Percentiles rank a stretch among this genome's conserved stretches.
phyloP scores from a whole-genome alignment of 37 sponge, comb jelly and placozoan genomes.

The Beroe forskalii region DNA sequence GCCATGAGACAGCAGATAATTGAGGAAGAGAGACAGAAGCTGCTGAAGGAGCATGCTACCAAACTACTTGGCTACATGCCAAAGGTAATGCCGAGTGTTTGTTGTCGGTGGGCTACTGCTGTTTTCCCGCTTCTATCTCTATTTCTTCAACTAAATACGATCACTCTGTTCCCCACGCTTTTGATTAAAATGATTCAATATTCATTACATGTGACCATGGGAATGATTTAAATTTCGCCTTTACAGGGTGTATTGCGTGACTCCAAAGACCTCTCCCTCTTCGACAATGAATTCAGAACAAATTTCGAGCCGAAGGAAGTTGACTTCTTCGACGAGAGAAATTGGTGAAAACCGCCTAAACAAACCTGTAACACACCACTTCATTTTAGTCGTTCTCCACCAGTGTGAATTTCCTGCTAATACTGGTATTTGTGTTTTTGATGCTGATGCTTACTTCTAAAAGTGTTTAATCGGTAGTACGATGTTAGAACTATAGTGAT shows the following conservation, averaged over 20 bases:
- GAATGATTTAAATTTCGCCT: no score
- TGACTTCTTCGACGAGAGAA: constrained; percentile 78
- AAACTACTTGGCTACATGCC: constrained; percentile 91
- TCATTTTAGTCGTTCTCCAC: no score
- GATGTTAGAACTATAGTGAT: no score
- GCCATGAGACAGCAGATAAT: constrained; percentile 73
- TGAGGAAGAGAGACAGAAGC: constrained; percentile 92
- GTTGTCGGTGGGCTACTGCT: background rate
- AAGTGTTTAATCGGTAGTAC: no score
- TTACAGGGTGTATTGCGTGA: constrained; percentile 84
- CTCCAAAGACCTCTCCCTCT: constrained; percentile 72
- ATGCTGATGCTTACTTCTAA: no score
- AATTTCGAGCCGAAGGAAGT: constrained; percentile 73
- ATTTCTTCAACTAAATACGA: background rate
- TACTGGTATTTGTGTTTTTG: no score
- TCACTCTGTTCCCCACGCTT: no score
- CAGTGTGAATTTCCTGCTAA: no score
- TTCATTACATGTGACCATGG: no score
- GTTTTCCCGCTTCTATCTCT: background rate
- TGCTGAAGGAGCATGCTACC: constrained; percentile 88
- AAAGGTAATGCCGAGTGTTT: constrained; percentile 69
- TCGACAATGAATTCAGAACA: constrained; percentile 76
- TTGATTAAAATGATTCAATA: no score
- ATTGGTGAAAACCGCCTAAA: no score
- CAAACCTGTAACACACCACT: no score